A percentile compares a stretch with the other conserved stretches of the same genome.
These are phyloP conservation scores for Drosophila virilis DNA, from an alignment of 1,140 invertebrate species.

Conservation along the genomic window DNA sequence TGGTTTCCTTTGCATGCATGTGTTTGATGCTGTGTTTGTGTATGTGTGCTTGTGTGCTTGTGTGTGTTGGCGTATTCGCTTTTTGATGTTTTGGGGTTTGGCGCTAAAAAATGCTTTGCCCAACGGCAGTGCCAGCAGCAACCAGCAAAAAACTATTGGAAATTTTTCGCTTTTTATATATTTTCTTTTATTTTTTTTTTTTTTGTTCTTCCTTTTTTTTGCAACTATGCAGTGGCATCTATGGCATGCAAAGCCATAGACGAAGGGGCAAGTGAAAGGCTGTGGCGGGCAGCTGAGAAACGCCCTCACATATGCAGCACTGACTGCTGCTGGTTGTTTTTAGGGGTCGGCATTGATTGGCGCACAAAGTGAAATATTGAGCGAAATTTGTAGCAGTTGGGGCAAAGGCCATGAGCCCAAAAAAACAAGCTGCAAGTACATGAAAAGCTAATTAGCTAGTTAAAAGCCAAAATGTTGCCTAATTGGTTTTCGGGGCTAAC, in stretches of 20 bases:
- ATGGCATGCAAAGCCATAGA: slow-evolving; percentile 54
- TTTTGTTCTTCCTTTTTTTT: background rate
- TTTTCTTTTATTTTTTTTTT: slow-evolving; percentile 43
- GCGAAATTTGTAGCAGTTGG: slow-evolving; percentile 60
- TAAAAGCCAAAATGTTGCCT: slow-evolving; percentile 41
- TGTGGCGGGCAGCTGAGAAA: background rate
- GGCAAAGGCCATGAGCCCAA: slow-evolving; percentile 1
- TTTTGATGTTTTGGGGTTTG: slow-evolving; percentile 80
- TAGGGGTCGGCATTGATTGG: slow-evolving; percentile 67
- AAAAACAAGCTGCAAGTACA: slow-evolving; percentile 18
- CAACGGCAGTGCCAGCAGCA: slow-evolving; percentile 42
- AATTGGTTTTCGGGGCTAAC: slow-evolving; percentile 32
- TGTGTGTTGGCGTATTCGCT: slow-evolving; percentile 57
- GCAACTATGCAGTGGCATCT: slow-evolving; percentile 55
- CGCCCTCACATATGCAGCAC: slow-evolving; percentile 50
- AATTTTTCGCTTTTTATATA: slow-evolving; percentile 44
- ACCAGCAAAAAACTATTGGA: slow-evolving; percentile 73
- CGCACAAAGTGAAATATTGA: slow-evolving; percentile 77
- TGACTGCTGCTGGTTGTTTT: slow-evolving; percentile 27
- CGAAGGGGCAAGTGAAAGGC: background rate
- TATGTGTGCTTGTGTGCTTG: slow-evolving; percentile 24
- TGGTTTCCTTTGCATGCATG: slow-evolving; percentile 45
- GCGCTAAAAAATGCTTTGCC: slow-evolving; percentile 75
- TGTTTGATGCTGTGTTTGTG: background rate
- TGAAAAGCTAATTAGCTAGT: slow-evolving; percentile 47